A percentile compares a stretch with the other conserved stretches of the same genome.
Conservation (phyloP, 1,140 invertebrate genomes). For the Thaumetopoea pityocampa region DNA sequence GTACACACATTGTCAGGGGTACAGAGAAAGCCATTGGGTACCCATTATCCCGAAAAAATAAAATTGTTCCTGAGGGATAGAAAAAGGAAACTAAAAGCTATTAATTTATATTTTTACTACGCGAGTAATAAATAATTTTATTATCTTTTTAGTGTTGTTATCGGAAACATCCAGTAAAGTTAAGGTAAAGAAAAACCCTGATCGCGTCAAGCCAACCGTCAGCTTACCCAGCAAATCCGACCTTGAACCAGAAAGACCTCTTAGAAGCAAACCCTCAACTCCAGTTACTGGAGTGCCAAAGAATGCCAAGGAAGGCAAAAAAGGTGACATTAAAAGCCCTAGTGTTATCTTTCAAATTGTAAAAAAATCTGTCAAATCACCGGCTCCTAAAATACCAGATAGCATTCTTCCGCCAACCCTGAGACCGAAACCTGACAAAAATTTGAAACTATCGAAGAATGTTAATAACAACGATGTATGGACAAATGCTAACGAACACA, state of each 20-base stretch:
- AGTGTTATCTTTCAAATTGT: conserved; percentile 56
- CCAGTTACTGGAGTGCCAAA: conserved; percentile 33
- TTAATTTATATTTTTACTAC: too few relatives aligned
- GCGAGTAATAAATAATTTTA: too few relatives aligned
- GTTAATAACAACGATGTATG: conserved; percentile 65
- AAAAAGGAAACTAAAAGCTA: too few relatives aligned
- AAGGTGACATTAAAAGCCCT: conserved; percentile 41
- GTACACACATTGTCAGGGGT: background rate
- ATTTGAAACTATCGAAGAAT: conserved; percentile 49
- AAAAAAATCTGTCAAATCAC: conserved; percentile 44
- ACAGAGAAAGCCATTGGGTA: too few relatives aligned
- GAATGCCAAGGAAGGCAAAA: conserved; percentile 22
- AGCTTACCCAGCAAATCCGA: conserved; percentile 30
- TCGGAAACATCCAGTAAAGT: conserved; percentile 19
- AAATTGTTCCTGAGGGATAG: too few relatives aligned
- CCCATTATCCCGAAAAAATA: too few relatives aligned
- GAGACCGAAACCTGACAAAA: conserved; percentile 46
- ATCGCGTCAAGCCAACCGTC: conserved; percentile 22
- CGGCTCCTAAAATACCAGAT: conserved; percentile 30
- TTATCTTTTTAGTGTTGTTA: conserved; percentile 28
- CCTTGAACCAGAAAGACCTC: conserved; percentile 39
- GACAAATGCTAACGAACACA: conserved; percentile 48
- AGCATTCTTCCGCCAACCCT: conserved; percentile 56
- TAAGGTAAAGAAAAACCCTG: conserved; percentile 31
- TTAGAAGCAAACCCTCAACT: conserved; percentile 33